These are phyloP conservation scores for Sebastes fasciatus DNA, from an alignment of 2,113 vertebrate genomes.

Conservation along the genomic window DNA sequence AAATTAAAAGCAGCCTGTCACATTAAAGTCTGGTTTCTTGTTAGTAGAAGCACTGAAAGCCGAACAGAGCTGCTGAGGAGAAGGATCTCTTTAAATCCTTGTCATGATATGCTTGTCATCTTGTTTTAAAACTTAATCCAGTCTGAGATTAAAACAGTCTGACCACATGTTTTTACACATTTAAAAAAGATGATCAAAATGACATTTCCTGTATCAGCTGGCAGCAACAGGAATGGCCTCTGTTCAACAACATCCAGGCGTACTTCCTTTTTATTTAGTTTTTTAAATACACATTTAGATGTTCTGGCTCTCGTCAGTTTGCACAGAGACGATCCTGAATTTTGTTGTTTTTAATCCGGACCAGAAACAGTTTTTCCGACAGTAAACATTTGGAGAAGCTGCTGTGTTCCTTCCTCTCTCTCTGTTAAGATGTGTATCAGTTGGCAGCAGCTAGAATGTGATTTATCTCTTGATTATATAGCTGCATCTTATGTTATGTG, in stretches of 20 bases:
- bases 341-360: not conserved
- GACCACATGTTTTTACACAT: not conserved
- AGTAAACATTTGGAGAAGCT: not conserved
- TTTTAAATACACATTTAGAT: not conserved
- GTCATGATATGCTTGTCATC: not conserved
- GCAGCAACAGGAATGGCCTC: not conserved
- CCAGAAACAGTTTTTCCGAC: slow-evolving; percentile 16
- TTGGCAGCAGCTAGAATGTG: not conserved
- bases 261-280: not conserved
- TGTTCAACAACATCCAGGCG: not conserved
- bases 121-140: not conserved
- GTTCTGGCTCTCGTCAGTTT: no score
- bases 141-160: not conserved
- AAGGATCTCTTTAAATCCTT: not conserved
- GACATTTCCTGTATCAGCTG: not conserved
- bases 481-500: slow-evolving; percentile 15
- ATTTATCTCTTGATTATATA: slow-evolving; percentile 39
- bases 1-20: not conserved
- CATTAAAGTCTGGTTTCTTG: not conserved
- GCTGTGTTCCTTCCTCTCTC: not conserved
- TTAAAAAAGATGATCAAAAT: not conserved
- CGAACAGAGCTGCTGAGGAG: no score
- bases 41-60: not conserved
- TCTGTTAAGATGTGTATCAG: slow-evolving; percentile 8
- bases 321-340: no score